Conservation (phyloP, 2,113 vertebrate species). For the Haemorhous mexicanus region DNA sequence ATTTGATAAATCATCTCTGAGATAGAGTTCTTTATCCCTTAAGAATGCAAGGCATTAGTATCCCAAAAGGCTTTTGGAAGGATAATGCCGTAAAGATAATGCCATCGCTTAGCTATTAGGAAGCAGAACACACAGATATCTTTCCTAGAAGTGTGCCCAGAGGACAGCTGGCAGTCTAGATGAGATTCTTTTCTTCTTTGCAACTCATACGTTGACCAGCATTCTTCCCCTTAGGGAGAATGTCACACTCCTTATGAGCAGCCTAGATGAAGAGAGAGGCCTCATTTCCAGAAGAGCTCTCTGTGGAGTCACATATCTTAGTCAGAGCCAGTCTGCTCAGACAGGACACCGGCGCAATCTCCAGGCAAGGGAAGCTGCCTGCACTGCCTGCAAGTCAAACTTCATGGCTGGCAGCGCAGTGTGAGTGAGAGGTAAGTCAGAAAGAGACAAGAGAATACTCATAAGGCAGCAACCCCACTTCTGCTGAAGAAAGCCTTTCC, state of each 20-base stretch:
- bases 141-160: not conserved
- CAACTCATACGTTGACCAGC: fast-evolving
- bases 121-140: not conserved
- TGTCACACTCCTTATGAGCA: not conserved
- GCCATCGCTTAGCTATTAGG: not conserved
- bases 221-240: not conserved
- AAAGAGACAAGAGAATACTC: not conserved
- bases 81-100: not conserved
- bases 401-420: not conserved
- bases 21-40: not conserved
- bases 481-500: not conserved
- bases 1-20: not conserved
- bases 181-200: not conserved
- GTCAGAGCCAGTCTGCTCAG: not conserved
- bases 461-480: not conserved
- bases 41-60: not conserved
- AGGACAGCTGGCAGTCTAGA: not conserved
- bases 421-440: not conserved
- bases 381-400: not conserved
- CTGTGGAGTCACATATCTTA: not conserved
- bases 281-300: not conserved
- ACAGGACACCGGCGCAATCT: not conserved
- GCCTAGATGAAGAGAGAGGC: not conserved
- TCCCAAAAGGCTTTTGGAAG: not conserved
- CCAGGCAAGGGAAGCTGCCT: not conserved